Base-by-base conservation (phyloP, 23 tunicate species). In the Oikopleura dioica region DNA sequence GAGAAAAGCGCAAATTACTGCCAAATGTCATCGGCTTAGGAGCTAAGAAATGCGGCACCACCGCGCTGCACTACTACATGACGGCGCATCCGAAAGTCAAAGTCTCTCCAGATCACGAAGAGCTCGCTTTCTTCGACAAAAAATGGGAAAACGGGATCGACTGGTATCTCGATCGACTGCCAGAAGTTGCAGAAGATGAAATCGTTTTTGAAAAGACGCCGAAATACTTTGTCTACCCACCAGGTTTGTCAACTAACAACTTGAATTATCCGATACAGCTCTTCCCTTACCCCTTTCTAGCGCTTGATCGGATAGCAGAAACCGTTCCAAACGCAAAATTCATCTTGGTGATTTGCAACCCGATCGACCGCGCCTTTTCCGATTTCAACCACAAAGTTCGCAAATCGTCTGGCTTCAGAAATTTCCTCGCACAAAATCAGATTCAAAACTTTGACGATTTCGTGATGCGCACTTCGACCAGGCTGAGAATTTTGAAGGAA, bases 61-160 rank as follows among this genome's bases (percentile, higher is more conserved):
- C 72, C 5, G 72, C 72, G 2, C 33, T 63, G 29, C 26, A 63
- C 33, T 63, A 63, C 26, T 63, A 63, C 33, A 63, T 63, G 72
- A 63, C 16, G 26, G 72, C 72, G 2, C 72, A 63, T 63, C 72
- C 72, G 33, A 63, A 63, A 63, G 72, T 63, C 72, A 63, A 63
- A 63, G 72, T 63, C 5, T 31, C 72, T 5, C 29, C 33, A 5
- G 72, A 63, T 63, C 72, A 63, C 72, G 72, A 63, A 63, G 72
- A 63, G 26, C 72, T 63, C 33, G 29, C 72, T 12, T 63, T 63
- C 26, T 63, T 63, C 72, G 72, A 63, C 26, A 23, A 31, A 2
- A 23, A 63, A 2, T 63, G 72, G 72, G 72, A 63, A 12, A 63
- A 63, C 26, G 72, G 72, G 33, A 63, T 63, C 26, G 72, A 63